Base-by-base conservation (phyloP, 2,797 vertebrate species). In the Danio aesculapii region DNA sequence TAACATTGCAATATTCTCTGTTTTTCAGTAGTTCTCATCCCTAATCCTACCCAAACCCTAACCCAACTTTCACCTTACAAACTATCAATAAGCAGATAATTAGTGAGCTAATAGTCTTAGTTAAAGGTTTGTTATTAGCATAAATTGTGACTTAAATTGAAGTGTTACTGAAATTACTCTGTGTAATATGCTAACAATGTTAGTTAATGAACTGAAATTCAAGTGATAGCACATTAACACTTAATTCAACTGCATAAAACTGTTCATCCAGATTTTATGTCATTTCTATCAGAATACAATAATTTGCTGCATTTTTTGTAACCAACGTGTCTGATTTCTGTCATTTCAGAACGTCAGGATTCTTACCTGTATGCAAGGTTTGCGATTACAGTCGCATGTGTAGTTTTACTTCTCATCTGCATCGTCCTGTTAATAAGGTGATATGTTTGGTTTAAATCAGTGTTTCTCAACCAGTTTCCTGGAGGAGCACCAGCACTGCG, bases 321-420 rank as follows among this genome's bases (percentile, higher is more conserved):
- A 21, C 14, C 64, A 21, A 3, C 0, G 0, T 49, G 47, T 49
- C 2, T 10, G 47, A 68, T 50, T 6, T 6, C 12, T 50, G 8
- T 7, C 2, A 21, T 19, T 58, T 1, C 21, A 44, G 52, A 0
- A 19, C 10, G 10, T 19, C 5, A 6, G 5, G 13, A 3, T 8
- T 1, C 0, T 30, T 4, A 0, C 19, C 21, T 39, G 67, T 39
- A 12, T 0, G 0, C 39, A 21, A 16, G 1, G 19, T 5, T 72
- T 57, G 52, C 0, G 7, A 19, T 44, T 0, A 2, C 12, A 19
- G 53, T 1, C 1, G 52, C 16, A 19, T 71, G 52, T 57, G 69
- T 2, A 14, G 4, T 57, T 57, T 2, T 72, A 19, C 3, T 72
- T 6, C 11, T 72, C 8, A 7, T 72, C 11, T 44, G 39, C 52